Base-by-base conservation (phyloP, 2,113 vertebrate species). In the Himantopus leucocephalus region DNA sequence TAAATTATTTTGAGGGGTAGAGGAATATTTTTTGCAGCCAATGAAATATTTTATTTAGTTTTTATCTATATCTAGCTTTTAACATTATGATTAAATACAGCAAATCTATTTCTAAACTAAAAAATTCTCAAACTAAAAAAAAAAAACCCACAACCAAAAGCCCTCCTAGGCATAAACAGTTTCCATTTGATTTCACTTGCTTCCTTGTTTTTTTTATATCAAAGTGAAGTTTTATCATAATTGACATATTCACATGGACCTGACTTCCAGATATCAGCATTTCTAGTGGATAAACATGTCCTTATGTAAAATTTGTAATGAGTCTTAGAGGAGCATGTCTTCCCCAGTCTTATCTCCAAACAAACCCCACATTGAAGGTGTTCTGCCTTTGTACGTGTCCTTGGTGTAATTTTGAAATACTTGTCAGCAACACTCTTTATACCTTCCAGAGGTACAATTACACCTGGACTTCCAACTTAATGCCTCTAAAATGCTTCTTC, bases 401-500 rank as follows among this genome's bases (percentile, higher is more conserved):
- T 50, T n/a, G 19, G 9, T 27, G 29, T 53, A 92, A 77, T 80
- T 92, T 87, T 55, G 41, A 95, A 96, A 74, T 90, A 70, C 68
- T 75, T 92, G 29, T 66, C 21, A 37, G 48, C 41, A 4, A 29
- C 29, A 68, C 15, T 4, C 8, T 92, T 92, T 95, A 78, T 72
- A 53, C 21, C 17, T 86, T 84, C 75, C 80, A 85, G 73, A 92
- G 47, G 45, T 43, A 94, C 84, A 95, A 94, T 85, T 95, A 71
- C 35, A 72, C 52, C 10, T 56, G 63, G 53, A 62, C 91, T 97
- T 96, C 90, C 59, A 93, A 32, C 81, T 94, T 96, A 92, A 91
- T 92, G 48, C 19, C 79, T 96, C 89, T 96, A 55, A 96, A 97
- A 96, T 59, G 58, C 15, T 76, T 90, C 74, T 88, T 95, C 66